A percentile compares a stretch with the other conserved stretches of the same genome.
Evolutionary conservation across 1,140 invertebrate genomes (phyloP).

Genomic region (Formica selysi): DNA sequence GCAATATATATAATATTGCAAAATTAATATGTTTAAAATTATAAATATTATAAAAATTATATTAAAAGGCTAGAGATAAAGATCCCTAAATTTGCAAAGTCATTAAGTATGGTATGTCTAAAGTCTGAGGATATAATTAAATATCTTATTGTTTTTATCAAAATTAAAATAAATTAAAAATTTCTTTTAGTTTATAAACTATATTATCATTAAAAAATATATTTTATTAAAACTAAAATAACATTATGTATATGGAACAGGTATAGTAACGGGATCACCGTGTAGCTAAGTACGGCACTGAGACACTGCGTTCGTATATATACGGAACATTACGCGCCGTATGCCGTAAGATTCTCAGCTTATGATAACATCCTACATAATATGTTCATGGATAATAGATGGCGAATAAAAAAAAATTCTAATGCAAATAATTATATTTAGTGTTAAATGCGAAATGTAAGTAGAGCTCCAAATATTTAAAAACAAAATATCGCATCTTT

Average conservation of each 20-base stretch:
- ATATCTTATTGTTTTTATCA: not conserved
- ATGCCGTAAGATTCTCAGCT: not conserved
- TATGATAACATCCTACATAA: not conserved
- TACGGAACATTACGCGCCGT: not conserved
- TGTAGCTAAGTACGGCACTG: constrained; percentile 40
- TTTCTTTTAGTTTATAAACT: not conserved
- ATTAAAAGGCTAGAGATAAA: not conserved
- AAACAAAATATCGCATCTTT: not conserved
- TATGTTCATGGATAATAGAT: not conserved
- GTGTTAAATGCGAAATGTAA: not conserved
- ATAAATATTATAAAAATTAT: not conserved
- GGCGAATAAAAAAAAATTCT: not conserved
- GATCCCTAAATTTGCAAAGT: not conserved
- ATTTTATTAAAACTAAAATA: not conserved
- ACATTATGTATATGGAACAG: not conserved
- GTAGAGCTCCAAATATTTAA: not conserved
- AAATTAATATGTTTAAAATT: not conserved
- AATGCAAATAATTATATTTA: constrained; percentile 2
- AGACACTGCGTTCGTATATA: not conserved
- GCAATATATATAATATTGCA: not conserved
- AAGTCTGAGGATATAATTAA: not conserved
- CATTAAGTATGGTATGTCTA: too few species aligned
- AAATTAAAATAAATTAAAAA: constrained; percentile 6
- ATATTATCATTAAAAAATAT: not conserved
- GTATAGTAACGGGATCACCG: not conserved